Base-by-base conservation (phyloP, 64 coral and sea anemone genomes). In the Actinia tenebrosa region DNA sequence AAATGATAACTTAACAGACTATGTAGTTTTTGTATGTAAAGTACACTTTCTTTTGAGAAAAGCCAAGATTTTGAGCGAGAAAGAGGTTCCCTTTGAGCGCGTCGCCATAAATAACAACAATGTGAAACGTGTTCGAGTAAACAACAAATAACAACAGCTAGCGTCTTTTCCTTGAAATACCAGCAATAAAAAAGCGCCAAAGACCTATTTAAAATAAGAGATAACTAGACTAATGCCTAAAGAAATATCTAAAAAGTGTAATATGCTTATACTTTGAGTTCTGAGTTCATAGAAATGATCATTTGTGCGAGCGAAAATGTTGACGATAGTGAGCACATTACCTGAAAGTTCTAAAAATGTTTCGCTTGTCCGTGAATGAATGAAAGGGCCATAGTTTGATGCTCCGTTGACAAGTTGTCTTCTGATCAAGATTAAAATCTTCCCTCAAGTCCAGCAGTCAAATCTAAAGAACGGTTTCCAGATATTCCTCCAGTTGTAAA, bases 61-160 rank as follows among this genome's bases (percentile, higher is more conserved):
- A 85, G 20, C 56, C 44, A 44, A 18, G 26, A 59, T 43, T 44
- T 85, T 23, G 30, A 45, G 83, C 83, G 60, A 85, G 17, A 14
- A 64, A 85, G 60, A 59, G 4, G 83, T 54, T 85, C 22, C 59
- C 62, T 71, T 80, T 87, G 80, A 86, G 46, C 78, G 60, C 84
- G 81, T 45, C 90, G 85, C 86, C 86, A 92, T 92, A 92, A 92
- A 92, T 86, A 92, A 92, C 90, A 92, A 92, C 90, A 92, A 92
- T 81, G 60, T 79, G 77, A 85, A 85, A 85, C 78, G 53, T 25
- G 84, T 85, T 83, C 90, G 82, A 50, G 90, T 92, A 92, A 92
- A 92, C 90, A 92, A 92, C 85, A 92, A 85, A 91, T 91, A 91
- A 92, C 80, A 87, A 71, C 86, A 86, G 85, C 85, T 64, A 87